phyloP scores from a whole-genome alignment of 1,140 invertebrate species.

The Papilio polyxenes region DNA sequence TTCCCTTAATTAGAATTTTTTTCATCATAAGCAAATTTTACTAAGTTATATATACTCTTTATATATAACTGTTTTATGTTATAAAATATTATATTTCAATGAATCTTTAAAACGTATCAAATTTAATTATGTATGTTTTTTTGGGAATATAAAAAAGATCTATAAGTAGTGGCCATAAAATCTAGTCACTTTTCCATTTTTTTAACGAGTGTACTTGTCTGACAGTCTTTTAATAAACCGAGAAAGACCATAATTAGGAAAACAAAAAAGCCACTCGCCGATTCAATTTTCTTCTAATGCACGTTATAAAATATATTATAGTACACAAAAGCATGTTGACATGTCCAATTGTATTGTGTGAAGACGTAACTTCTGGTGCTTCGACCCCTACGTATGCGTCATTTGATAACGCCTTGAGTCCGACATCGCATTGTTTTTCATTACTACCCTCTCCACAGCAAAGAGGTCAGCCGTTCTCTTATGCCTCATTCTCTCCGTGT shows the following conservation, averaged over 20 bases:
- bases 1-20: background rate
- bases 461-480: constrained; percentile 23
- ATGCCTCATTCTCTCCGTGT: constrained; percentile 8
- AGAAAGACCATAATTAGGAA: background rate
- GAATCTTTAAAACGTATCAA: too few species aligned
- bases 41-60: too few species aligned
- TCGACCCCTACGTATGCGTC: constrained; percentile 38
- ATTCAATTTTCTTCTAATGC: background rate
- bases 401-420: constrained; percentile 48
- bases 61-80: too few species aligned
- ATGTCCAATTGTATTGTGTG: constrained; percentile 24
- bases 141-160: too few species aligned
- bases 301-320: background rate
- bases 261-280: too few species aligned
- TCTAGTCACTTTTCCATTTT: too few species aligned
- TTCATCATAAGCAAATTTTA: too few species aligned
- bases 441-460: constrained; percentile 4
- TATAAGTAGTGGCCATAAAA: too few species aligned
- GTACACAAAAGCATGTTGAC: background rate
- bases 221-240: background rate
- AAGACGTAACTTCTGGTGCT: constrained; percentile 31
- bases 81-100: too few species aligned
- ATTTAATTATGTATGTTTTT: too few species aligned
- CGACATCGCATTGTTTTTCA: constrained; percentile 47
- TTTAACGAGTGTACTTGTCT: too few species aligned